phyloP scores from a whole-genome alignment of 2,797 vertebrate species.

The Cyclopterus lumpus region DNA sequence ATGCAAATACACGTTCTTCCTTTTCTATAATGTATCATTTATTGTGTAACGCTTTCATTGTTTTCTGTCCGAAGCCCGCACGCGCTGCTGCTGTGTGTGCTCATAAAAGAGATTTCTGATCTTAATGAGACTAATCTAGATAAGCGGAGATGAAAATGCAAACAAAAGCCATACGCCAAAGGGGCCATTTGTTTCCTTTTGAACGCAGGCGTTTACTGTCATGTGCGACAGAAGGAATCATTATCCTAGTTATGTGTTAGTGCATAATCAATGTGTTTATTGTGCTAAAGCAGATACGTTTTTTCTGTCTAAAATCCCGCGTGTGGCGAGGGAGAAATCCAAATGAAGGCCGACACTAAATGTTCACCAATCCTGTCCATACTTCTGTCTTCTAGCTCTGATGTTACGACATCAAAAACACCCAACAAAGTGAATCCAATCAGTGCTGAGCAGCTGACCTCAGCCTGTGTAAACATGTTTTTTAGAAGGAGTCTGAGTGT shows the following conservation, averaged over 20 bases:
- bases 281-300: constrained; percentile 38
- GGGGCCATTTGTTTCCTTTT: constrained; percentile 43
- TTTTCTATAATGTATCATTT: constrained; percentile 25
- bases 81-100: not conserved
- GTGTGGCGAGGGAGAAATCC: constrained; percentile 21
- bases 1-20: not conserved
- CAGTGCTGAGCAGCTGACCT: constrained; percentile 52
- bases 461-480: constrained; percentile 60
- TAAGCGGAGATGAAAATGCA: constrained; percentile 43
- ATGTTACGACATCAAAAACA: constrained; percentile 41
- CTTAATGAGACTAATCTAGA: constrained; percentile 56
- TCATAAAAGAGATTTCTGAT: constrained; percentile 41
- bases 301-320: constrained; percentile 26
- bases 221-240: constrained; percentile 48
- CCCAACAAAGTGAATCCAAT: constrained; percentile 61
- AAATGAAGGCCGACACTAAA: constrained; percentile 27
- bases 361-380: constrained; percentile 32
- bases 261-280: constrained; percentile 64
- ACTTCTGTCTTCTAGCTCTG: constrained; percentile 18
- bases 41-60: constrained; percentile 7
- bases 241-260: constrained; percentile 61
- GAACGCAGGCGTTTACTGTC: constrained; percentile 41
- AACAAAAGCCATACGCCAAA: constrained; percentile 28
- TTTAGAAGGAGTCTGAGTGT: constrained; percentile 41
- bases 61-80: constrained; percentile 8